Evolutionary conservation across 2,888 invertebrate genomes (phyloP), one percentile per base, ranked within the genome.

Genomic region (Caenorhabditis afra): DNA sequence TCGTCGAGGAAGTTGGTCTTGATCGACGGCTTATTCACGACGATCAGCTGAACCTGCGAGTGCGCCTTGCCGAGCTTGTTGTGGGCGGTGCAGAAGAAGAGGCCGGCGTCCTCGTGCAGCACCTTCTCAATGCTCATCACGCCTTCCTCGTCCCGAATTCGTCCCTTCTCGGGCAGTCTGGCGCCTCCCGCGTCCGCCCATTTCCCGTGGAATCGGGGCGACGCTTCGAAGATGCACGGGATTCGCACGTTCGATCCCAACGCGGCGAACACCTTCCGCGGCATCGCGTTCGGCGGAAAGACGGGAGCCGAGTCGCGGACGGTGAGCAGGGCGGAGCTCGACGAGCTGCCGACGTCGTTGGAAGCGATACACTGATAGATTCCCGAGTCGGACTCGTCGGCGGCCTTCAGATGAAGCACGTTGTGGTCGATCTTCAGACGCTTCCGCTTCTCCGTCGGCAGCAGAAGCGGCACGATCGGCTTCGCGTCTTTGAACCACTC

Each of bases 201-300:
- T 39, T 81, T 75, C 14, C 85, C 81, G 11, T 70, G 77, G 7
- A 85, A 86, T 41, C 70, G 52, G 1, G 89, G 89, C 2, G 81
- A 85, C 0, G 89, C 87, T 53, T 86, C 84, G 65, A 86, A 87
- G 18, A 87, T 71, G 59, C 89, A 89, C 3, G 89, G 88, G 14
- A 89, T 70, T 8, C 77, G 67, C 79, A 88, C 70, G 23, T 71
- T 80, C 3, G 85, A 73, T 20, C 88, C 88, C 11, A 83, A 59
- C 16, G 85, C 81, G 5, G 87, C 85, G 53, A 85, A 87, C 7
- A 89, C 81, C 45, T 83, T 82, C 11, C 81, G 64, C 2, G 89
- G 88, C 68, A 89, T 85, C 8, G 87, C 81, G 47, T 85, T 84
- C 0, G 82, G 73, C 37, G 88, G 88, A 58, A 89, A 89, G 4